Conservation (phyloP, 2,888 invertebrate genomes). For the Ligdia adustata region DNA sequence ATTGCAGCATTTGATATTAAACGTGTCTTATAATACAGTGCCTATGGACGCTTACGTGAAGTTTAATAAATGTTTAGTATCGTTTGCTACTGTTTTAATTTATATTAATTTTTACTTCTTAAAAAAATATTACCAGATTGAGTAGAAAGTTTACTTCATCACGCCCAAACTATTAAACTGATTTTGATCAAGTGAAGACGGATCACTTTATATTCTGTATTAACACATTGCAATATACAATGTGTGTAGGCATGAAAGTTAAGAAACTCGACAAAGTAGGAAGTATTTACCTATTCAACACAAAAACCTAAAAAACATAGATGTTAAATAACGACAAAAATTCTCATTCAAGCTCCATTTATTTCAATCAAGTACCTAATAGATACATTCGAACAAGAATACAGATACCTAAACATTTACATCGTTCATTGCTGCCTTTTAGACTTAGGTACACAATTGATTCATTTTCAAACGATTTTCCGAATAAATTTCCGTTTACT, state of each 20-base stretch:
- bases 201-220: no score
- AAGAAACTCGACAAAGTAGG: no score
- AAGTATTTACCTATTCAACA: no score
- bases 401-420: conserved; percentile 21
- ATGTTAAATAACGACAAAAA: conserved; percentile 3
- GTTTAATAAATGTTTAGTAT: conserved; percentile 3
- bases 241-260: no score
- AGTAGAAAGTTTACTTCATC: no score
- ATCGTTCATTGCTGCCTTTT: conserved; percentile 12
- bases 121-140: no score
- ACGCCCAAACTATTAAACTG: no score
- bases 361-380: conserved; percentile 64
- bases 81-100: no score
- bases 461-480: conserved; percentile 6
- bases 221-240: no score
- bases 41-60: conserved; percentile 15
- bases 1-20: conserved; percentile 6
- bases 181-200: no score
- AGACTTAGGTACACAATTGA: conserved; percentile 6
- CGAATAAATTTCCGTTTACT: no score
- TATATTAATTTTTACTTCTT: no score
- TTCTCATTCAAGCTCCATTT: conserved; percentile 75
- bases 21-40: conserved; percentile 9
- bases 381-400: conserved; percentile 36
- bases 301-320: background rate